Percentiles rank a stretch among this genome's conserved stretches.
These are phyloP conservation scores for Epinotia bilunana DNA, from an alignment of 2,888 invertebrate species.

Conservation along the genomic window DNA sequence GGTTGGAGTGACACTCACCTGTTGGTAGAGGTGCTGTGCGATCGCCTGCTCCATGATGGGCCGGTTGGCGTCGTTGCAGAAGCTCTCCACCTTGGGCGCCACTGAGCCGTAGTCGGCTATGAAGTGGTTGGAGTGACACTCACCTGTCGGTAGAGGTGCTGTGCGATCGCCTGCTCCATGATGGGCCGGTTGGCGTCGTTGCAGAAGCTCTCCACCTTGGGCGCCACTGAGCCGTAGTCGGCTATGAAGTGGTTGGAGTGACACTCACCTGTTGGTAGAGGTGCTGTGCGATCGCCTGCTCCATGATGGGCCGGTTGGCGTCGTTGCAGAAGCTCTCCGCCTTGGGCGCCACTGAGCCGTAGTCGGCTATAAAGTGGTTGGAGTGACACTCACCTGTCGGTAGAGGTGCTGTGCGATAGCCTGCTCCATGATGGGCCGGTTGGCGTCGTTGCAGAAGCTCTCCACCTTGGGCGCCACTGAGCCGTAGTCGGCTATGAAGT, in stretches of 20 bases:
- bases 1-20: constrained; percentile 86
- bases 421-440: constrained; percentile 81
- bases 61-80: constrained; percentile 86
- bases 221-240: constrained; percentile 94
- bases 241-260: constrained; percentile 91
- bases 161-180: constrained; percentile 91
- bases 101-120: constrained; percentile 95
- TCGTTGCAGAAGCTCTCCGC: constrained; percentile 91
- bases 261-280: constrained; percentile 92
- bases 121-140: constrained; percentile 89
- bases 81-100: constrained; percentile 91
- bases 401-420: constrained; percentile 98
- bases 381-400: constrained; percentile 88
- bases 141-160: constrained; percentile 97
- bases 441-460: constrained; percentile 86
- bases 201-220: constrained; percentile 77
- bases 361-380: constrained; percentile 96
- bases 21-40: constrained; percentile 97
- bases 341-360: constrained; percentile 92
- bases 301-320: constrained; percentile 82
- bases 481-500: constrained; percentile 96
- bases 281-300: constrained; percentile 95
- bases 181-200: constrained; percentile 84
- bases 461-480: constrained; percentile 85
- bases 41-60: constrained; percentile 88